Base-by-base conservation (phyloP, 92 coral and sea anemone species). In the Zoanthus sansibaricus region DNA sequence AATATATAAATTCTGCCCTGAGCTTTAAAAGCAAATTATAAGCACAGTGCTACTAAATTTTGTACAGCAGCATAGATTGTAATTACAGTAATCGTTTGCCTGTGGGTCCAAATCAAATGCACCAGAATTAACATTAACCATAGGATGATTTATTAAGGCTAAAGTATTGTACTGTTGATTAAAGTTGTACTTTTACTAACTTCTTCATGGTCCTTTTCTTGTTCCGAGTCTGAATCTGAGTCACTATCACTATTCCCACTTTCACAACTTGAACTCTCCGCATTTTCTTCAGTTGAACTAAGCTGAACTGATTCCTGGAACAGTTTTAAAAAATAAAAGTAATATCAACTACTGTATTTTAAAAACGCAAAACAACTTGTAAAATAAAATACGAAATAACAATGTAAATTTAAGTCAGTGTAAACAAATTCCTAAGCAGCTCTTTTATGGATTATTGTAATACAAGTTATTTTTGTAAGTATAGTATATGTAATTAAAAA, bases 141-240 rank as follows among this genome's bases (percentile, higher is more conserved):
- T 3, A 62, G 12, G 18, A 62, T 62, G 8, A 17, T 3, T 62
- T 17, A 62, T 15, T 62, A 62, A 13, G 1, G 25, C 7, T 61
- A 61, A 61, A 49, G 55, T 49, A 49, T 1, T 7, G 7, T 11
- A 1, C 12, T 7, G 55, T 49, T 49, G 9, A 5, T 11, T 7
- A 1, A 49, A 49, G 55, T 49, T 11, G 12, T 49, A 9, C 55
- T 11, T 5, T 6, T 49, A 49, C 55, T 64, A 64, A 62, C 85
- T 51, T 80, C 58, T 64, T 80, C 58, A 47, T 20, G 4, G 10
- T 45, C 85, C 15, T 70, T 69, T 13, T 80, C 74, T n/a, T 17
- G 73, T 79, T 62, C 84, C 14, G 75, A 66, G 7, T 80, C 85
- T 44, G 85, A 80, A 16, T 80, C 85, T n/a, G 85, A 80, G 20